Base-by-base conservation (phyloP, 2,888 invertebrate genomes). In the Corythucha ciliata region DNA sequence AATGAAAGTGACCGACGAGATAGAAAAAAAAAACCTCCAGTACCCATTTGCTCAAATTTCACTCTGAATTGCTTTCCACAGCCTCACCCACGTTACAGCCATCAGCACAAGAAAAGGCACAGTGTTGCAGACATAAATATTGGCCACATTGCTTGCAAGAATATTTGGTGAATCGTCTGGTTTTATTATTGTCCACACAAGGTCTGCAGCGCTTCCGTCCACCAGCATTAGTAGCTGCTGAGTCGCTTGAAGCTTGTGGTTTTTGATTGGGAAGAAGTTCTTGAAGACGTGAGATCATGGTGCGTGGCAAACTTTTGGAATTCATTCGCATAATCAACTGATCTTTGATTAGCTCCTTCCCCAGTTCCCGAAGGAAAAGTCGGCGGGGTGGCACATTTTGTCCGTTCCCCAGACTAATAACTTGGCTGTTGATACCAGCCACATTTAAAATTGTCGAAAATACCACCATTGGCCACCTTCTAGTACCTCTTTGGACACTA, bases 381-480 rank as follows among this genome's bases (percentile, higher is more conserved):
- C 52, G 37, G 41, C 52, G 34, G 16, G 52, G 21, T 29, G 45
- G 39, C 45, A 48, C 33, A 22, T 48, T 48, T 34, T 48, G 32
- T 41, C 48, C 48, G 40, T 55, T 55, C 16, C 48, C 52, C 32
- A 29, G 25, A 48, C 26, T 44, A 22, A 54, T 47, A 16, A 56
- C 46, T 32, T 57, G 46, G 32, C 50, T 29, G 41, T 59, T 58
- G 20, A 58, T 56, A 22, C 56, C 56, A 25, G 56, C 56, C 22
- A 58, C 42, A 47, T 58, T 56, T 29, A 59, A 20, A 22, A 57
- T 24, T 27, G 55, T 16, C 44, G 37, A 57, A 40, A 58, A 58
- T 18, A 54, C 41, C 6, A 48, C 56, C 53, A 59, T 52, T 36
- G 56, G 53, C 59, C 57, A 58, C 37, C 56, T 36, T 40, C 47